These are phyloP conservation scores for Dendropsophus ebraccatus DNA, from an alignment of 2,113 vertebrate genomes.

Conservation along the genomic window DNA sequence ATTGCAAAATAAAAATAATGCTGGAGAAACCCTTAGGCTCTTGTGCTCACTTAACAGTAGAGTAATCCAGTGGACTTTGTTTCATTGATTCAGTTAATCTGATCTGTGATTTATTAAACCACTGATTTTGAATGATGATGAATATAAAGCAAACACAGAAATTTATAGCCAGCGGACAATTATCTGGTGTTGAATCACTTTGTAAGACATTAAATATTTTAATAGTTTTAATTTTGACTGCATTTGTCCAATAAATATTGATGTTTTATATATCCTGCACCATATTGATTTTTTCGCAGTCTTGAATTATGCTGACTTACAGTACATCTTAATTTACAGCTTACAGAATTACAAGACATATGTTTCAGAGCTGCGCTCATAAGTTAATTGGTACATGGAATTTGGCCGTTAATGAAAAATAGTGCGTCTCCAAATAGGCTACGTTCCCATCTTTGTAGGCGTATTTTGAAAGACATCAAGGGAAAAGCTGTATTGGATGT, in stretches of 20 bases:
- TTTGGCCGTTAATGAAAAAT: not conserved
- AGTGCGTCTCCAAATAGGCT: not conserved
- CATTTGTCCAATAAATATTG: constrained; percentile 26
- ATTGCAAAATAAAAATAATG: no score
- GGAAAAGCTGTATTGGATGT: not conserved
- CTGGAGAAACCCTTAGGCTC: no score
- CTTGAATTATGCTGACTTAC: constrained; percentile 19
- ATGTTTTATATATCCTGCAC: not conserved
- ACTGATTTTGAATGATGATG: not conserved
- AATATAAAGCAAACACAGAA: not conserved
- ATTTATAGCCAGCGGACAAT: constrained; percentile 2
- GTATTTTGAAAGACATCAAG: not conserved
- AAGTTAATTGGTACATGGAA: not conserved
- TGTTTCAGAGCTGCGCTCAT: not conserved
- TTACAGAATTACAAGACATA: not conserved
- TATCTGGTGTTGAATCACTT: constrained; percentile 15
- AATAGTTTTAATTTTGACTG: constrained; percentile 10
- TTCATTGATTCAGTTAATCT: not conserved
- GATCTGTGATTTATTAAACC: not conserved
- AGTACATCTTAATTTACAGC: constrained; percentile 21
- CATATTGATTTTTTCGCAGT: constrained; percentile 10
- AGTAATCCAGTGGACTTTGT: no score
- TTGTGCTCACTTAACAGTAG: no score
- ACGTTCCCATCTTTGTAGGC: not conserved
- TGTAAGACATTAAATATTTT: constrained; percentile 1